Conservation (phyloP, 2,113 vertebrate genomes). For the Cyphomyrus plagiostoma region DNA sequence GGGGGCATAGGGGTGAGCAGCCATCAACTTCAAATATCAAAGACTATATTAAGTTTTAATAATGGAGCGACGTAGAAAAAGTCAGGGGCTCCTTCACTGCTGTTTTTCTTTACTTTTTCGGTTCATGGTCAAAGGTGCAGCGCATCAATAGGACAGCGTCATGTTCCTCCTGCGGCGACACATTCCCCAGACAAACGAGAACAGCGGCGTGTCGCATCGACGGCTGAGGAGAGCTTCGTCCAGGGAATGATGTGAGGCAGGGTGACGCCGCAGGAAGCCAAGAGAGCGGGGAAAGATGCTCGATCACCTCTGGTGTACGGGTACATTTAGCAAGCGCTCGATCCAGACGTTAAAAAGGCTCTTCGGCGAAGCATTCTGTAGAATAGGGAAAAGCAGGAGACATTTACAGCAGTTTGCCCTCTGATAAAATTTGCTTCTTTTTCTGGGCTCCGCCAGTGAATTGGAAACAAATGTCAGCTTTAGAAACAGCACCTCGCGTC, state of each 20-base stretch:
- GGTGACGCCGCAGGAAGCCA: conserved; percentile 25
- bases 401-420: conserved; percentile 37
- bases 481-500: conserved; percentile 38
- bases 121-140: not conserved
- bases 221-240: not conserved
- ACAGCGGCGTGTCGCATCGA: not conserved
- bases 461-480: conserved; percentile 59
- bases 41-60: not conserved
- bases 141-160: not conserved
- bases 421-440: conserved; percentile 28
- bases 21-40: not conserved
- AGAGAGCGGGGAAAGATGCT: conserved; percentile 18
- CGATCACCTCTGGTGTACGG: conserved; percentile 35
- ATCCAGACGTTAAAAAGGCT: not conserved
- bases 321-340: conserved; percentile 44
- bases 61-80: not conserved
- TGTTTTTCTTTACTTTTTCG: not conserved
- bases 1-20: not conserved
- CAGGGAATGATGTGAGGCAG: not conserved
- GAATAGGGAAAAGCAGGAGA: conserved; percentile 47
- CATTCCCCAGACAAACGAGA: not conserved
- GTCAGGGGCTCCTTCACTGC: not conserved
- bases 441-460: conserved; percentile 45
- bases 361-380: conserved; percentile 35
- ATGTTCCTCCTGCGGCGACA: not conserved